Evolutionary conservation across 2,113 vertebrate genomes (phyloP), one percentile per base, ranked within the genome.

Genomic region (Ammodytes marinus): DNA sequence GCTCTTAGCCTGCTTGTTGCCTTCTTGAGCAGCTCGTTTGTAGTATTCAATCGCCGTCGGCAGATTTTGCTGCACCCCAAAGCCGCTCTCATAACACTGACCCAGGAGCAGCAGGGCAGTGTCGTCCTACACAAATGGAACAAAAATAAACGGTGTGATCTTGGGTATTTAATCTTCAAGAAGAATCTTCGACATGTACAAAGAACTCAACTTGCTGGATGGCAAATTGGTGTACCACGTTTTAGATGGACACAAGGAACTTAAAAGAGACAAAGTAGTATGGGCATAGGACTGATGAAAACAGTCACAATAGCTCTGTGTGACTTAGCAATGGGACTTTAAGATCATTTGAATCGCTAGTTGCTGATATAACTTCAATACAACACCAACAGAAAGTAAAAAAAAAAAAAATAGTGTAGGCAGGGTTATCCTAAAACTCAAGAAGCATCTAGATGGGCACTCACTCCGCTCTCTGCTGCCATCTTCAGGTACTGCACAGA

Each of bases 31-130:
- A 0, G 97, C 93, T 77, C 85, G 92, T 79, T 61, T 94, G 84
- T 97, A 98, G 72, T 95, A 96, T 9, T 89, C 84, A 10, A 94
- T 11, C 0, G 97, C 97, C 9, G 92, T 94, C 1, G 61, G 90
- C 76, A 92, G 11, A 85, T 93, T 93, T 87, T 69, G 94, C 57
- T 84, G 90, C 65, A 97, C 96, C 0, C 96, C 97, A 43, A 97
- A 94, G 67, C 96, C 97, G 27, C 87, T 94, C 92, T 97, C 96
- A 58, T 96, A 97, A 90, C 97, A 98, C 86, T 98, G 92, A 8
- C 96, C 97, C 90, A 99, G 85, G 52, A 97, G 94, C 53, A 96
- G 96, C 74, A 95, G 95, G 82, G 97, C 98, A 3, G 94, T 94
- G 74, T 92, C 74, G 82, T 99, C 96, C 98, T 99, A 85, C 77